phyloP scores from a whole-genome alignment of 2,888 invertebrate species.

The Tenthredo notha region DNA sequence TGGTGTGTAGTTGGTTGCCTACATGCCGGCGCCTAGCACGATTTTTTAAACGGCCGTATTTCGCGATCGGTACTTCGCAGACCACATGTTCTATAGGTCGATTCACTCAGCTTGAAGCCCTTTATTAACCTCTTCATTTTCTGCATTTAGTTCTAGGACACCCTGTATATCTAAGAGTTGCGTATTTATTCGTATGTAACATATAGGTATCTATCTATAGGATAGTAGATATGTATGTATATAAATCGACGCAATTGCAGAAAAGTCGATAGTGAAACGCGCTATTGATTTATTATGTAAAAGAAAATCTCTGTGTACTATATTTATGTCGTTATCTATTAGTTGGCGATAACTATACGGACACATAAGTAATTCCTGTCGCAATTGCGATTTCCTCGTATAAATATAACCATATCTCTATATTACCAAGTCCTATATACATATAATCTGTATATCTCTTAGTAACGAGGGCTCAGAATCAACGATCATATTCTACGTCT shows the following conservation, averaged over 20 bases:
- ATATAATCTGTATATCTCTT: background rate
- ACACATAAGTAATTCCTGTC: constrained; percentile 41
- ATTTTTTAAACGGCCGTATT: too few species aligned
- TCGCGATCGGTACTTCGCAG: too few species aligned
- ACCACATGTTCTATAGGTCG: too few species aligned
- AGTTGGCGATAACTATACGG: constrained; percentile 63
- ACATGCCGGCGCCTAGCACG: too few species aligned
- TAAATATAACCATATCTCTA: background rate
- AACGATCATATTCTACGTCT: background rate
- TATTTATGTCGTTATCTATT: constrained; percentile 8
- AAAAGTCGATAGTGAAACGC: background rate
- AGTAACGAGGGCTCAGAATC: background rate
- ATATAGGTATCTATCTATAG: too few species aligned
- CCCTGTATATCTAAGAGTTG: background rate
- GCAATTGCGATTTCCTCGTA: constrained; percentile 20
- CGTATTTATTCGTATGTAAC: background rate
- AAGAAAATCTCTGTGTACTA: constrained; percentile 55
- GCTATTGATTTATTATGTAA: constrained; percentile 27
- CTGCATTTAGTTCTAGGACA: too few species aligned
- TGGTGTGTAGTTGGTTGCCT: too few species aligned
- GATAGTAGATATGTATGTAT: background rate
- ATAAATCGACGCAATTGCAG: background rate
- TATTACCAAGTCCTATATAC: background rate
- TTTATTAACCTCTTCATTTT: too few species aligned
- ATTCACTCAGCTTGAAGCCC: too few species aligned